phyloP scores from a whole-genome alignment of 2,113 vertebrate species.

The Brienomyrus longianalis region DNA sequence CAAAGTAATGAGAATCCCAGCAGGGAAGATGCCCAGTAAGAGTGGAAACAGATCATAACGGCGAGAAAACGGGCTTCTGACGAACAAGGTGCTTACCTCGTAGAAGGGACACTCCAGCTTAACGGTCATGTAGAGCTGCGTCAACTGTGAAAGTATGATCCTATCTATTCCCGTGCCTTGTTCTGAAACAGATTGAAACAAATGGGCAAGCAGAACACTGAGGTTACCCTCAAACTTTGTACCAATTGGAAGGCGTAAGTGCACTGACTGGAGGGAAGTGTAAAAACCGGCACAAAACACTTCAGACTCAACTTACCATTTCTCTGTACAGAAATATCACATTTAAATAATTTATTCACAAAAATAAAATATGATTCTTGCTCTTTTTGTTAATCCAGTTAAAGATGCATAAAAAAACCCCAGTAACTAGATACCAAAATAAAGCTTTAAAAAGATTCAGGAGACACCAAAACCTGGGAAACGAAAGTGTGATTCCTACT shows the following conservation, averaged over 20 bases:
- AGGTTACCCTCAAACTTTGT: neutral
- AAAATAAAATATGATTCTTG: neutral
- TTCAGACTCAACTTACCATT: neutral
- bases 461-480: neutral
- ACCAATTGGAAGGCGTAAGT: neutral
- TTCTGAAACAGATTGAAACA: conserved; percentile 54
- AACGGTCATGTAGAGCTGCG: conserved; percentile 77
- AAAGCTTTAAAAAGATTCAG: neutral
- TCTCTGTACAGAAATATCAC: neutral
- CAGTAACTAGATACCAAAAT: neutral
- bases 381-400: neutral
- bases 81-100: conserved; percentile 49
- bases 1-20: neutral
- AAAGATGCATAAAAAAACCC: neutral
- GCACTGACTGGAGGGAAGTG: neutral
- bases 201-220: neutral
- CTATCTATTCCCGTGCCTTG: conserved; percentile 55
- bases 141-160: conserved; percentile 63
- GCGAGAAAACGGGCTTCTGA: neutral
- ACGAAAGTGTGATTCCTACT: neutral
- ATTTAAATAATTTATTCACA: neutral
- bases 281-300: neutral
- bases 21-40: neutral
- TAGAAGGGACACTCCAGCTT: conserved; percentile 84
- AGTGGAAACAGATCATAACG: neutral